These are phyloP conservation scores for Drosophila lini DNA, from an alignment of 1,140 invertebrate species.

Conservation along the genomic window DNA sequence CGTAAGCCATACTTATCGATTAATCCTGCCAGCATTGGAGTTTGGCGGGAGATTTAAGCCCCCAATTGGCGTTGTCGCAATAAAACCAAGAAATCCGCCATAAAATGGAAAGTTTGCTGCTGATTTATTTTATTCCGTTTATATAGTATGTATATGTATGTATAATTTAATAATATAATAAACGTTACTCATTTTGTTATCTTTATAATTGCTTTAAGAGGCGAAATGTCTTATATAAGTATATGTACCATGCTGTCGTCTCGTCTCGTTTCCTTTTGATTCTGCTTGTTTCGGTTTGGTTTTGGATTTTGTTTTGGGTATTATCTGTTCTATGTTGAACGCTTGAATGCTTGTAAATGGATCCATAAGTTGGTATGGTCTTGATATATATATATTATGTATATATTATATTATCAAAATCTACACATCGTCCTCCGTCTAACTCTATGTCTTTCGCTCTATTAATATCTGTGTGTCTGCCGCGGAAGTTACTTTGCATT, in stretches of 20 bases:
- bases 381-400: conserved; percentile 26
- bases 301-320: neutral
- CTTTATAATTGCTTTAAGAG: conserved; percentile 84
- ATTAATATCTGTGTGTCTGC: conserved; percentile 28
- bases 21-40: neutral
- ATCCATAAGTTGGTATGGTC: conserved; percentile 39
- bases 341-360: conserved; percentile 36
- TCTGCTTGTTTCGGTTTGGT: conserved; percentile 30
- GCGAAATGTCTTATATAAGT: conserved; percentile 78
- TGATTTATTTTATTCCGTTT: conserved; percentile 73
- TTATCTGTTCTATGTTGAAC: conserved; percentile 34
- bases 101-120: conserved; percentile 51
- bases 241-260: conserved; percentile 47
- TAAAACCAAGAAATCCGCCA: conserved; percentile 6
- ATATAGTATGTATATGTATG: conserved; percentile 74
- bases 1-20: neutral
- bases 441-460: conserved; percentile 16
- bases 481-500: conserved; percentile 10
- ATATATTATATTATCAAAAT: conserved; percentile 45
- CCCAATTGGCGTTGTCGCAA: neutral
- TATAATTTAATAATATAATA: conserved; percentile 72
- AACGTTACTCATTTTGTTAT: conserved; percentile 74
- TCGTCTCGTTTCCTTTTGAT: conserved; percentile 44
- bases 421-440: conserved; percentile 21
- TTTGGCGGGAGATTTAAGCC: neutral